These are phyloP conservation scores for Asbolus verrucosus DNA, from an alignment of 1,140 invertebrate genomes.

Conservation along the genomic window DNA sequence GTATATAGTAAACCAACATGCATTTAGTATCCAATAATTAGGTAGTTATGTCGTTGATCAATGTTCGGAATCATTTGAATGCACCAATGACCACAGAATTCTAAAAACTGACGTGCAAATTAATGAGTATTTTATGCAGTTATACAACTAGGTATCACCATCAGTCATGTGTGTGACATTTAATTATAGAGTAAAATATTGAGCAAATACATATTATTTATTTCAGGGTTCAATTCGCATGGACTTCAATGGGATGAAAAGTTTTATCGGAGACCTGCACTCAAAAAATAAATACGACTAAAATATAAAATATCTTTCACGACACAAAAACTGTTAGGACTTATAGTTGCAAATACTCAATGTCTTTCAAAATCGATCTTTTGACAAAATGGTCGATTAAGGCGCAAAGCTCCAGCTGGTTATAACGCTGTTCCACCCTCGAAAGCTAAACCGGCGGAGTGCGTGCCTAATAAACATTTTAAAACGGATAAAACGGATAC, in stretches of 20 bases:
- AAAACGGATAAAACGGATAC: constrained; percentile 43
- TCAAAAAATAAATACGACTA: too few species aligned
- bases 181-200: constrained; percentile 32
- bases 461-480: constrained; percentile 46
- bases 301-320: too few species aligned
- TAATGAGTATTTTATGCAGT: constrained; percentile 2
- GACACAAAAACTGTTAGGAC: too few species aligned
- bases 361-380: not conserved
- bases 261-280: too few species aligned
- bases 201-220: constrained; percentile 23
- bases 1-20: too few species aligned
- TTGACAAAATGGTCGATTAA: not conserved
- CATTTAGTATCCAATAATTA: too few species aligned
- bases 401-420: not conserved
- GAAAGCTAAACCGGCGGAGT: constrained; percentile 9
- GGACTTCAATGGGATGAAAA: too few species aligned
- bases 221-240: not conserved
- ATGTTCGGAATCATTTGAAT: too few species aligned
- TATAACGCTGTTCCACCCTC: constrained; percentile 10
- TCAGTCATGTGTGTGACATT: constrained; percentile 18
- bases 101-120: constrained; percentile 21
- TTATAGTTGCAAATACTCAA: too few species aligned
- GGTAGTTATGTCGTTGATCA: too few species aligned
- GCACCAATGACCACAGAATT: constrained; percentile 1
- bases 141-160: constrained; percentile 29